These are phyloP conservation scores for Ochotona princeps DNA, from an alignment of 2,113 vertebrate genomes.

Conservation along the genomic window DNA sequence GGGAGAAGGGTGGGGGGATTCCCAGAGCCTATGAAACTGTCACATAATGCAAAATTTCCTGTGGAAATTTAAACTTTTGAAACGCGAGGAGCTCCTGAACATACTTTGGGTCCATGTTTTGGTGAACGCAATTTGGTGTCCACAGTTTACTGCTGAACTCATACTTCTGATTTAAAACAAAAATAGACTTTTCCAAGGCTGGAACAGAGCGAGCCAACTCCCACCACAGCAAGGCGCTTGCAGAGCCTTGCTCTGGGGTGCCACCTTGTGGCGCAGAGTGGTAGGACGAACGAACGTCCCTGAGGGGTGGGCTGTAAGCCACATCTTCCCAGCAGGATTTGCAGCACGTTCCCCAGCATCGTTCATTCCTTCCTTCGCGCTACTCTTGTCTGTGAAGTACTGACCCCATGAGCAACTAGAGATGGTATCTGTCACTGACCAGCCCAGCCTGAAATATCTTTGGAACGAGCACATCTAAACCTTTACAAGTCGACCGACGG, in stretches of 20 bases:
- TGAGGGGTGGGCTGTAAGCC: not conserved
- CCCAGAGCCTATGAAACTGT: too few species aligned
- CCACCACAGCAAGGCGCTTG: not conserved
- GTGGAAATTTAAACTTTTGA: not conserved
- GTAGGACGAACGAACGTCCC: not conserved
- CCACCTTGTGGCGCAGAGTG: slow-evolving; percentile 42
- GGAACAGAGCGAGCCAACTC: not conserved
- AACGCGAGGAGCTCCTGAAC: not conserved
- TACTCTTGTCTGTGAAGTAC: not conserved
- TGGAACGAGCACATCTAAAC: not conserved
- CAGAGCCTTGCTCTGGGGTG: not conserved
- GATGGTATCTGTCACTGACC: not conserved
- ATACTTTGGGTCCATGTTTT: not conserved
- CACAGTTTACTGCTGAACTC: not conserved
- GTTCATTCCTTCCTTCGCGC: not conserved
- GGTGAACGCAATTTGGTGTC: not conserved
- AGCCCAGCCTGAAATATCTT: not conserved
- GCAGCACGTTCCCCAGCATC: accelerated
- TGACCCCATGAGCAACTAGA: not conserved
- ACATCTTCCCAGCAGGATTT: too few species aligned
- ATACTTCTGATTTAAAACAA: not conserved
- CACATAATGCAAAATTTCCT: too few species aligned
- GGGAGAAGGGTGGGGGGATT: too few species aligned
- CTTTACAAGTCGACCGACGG: not conserved
- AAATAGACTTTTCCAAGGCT: too few species aligned